These are phyloP conservation scores for Anadara kagoshimensis DNA, from an alignment of 1,140 invertebrate genomes.

Conservation along the genomic window DNA sequence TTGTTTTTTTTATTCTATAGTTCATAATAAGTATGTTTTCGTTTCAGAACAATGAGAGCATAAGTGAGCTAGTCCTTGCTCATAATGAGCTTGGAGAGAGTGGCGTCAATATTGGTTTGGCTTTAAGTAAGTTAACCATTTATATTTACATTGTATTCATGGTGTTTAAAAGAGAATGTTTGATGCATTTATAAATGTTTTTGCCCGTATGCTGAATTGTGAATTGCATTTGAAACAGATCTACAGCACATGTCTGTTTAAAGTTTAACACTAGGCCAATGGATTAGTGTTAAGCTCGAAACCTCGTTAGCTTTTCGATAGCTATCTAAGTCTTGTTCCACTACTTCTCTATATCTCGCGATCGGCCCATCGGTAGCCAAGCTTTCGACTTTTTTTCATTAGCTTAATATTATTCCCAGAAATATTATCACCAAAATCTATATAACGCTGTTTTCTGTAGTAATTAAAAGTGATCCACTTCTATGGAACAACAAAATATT, in stretches of 20 bases:
- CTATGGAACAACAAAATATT: too few species aligned
- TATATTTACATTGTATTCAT: not conserved
- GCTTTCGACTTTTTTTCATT: too few species aligned
- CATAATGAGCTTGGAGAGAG: conserved; percentile 57
- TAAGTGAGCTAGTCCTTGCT: conserved; percentile 47
- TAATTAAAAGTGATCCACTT: too few species aligned
- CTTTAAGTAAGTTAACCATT: conserved; percentile 47
- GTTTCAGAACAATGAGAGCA: conserved; percentile 47
- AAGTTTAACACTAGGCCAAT: not conserved
- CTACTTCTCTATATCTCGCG: too few species aligned
- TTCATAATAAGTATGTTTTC: not conserved
- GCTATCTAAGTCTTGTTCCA: too few species aligned
- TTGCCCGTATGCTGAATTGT: not conserved
- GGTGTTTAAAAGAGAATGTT: too few species aligned
- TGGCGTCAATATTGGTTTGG: conserved; percentile 47
- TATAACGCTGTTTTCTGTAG: too few species aligned
- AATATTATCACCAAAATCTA: too few species aligned
- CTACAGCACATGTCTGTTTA: not conserved
- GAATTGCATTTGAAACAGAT: not conserved
- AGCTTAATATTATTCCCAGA: too few species aligned
- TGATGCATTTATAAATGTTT: not conserved
- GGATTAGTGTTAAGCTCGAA: too few species aligned
- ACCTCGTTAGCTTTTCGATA: too few species aligned
- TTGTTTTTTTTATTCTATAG: not conserved
- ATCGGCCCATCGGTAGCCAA: too few species aligned